phyloP scores from a whole-genome alignment of 2,888 invertebrate genomes.

The Cybosia mesomella region DNA sequence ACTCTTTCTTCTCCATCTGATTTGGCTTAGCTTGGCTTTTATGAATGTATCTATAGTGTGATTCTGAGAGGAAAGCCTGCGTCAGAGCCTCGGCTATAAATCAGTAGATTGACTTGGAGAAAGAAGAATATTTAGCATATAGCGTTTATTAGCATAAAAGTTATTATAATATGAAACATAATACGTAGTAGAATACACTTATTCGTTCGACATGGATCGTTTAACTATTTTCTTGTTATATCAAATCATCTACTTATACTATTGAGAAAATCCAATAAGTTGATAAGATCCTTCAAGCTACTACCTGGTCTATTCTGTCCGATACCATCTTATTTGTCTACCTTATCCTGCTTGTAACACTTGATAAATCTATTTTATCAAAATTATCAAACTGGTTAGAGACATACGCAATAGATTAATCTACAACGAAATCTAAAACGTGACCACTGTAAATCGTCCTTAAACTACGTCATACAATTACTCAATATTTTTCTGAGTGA shows the following conservation, averaged over 20 bases:
- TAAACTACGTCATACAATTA: background rate
- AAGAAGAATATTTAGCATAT: too few species aligned
- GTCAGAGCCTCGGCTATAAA: too few species aligned
- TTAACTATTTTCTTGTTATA: background rate
- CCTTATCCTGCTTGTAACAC: background rate
- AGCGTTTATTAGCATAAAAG: too few species aligned
- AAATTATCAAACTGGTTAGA: constrained; percentile 13
- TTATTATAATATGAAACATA: too few species aligned
- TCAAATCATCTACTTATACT: background rate
- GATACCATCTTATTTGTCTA: background rate
- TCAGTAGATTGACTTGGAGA: too few species aligned
- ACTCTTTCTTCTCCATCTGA: too few species aligned
- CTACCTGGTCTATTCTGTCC: background rate
- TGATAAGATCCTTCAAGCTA: background rate
- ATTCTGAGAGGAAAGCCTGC: too few species aligned
- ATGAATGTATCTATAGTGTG: too few species aligned
- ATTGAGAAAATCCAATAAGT: background rate
- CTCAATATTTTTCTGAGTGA: constrained; percentile 3
- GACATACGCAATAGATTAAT: constrained; percentile 18
- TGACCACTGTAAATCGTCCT: background rate
- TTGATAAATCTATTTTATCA: constrained; percentile 13
- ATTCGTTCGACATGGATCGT: background rate
- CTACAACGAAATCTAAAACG: background rate
- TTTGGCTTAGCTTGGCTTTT: too few species aligned
- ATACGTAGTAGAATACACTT: background rate